Evolutionary conservation across 2,888 invertebrate genomes (phyloP).

Genomic region (Timema podura): DNA sequence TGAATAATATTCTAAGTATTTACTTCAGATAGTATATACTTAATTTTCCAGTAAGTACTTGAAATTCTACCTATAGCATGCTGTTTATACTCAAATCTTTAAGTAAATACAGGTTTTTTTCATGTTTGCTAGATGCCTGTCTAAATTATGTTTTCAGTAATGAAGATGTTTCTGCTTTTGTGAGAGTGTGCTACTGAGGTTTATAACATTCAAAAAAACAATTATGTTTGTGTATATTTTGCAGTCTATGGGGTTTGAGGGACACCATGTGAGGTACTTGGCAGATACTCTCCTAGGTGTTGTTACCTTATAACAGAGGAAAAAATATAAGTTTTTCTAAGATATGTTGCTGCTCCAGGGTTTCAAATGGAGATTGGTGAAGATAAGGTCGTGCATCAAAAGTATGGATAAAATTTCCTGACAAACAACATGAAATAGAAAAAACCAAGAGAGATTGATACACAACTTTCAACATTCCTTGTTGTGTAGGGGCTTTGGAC

Average conservation of each 20-base stretch:
- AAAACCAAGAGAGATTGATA: background rate
- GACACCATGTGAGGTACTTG: background rate
- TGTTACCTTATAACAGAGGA: background rate
- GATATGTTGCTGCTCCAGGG: background rate
- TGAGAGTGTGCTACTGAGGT: background rate
- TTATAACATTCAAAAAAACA: background rate
- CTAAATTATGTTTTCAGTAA: background rate
- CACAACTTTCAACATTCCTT: background rate
- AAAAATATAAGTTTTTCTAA: background rate
- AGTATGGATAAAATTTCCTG: background rate
- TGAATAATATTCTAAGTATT: background rate
- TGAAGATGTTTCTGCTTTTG: background rate
- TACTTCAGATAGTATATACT: background rate
- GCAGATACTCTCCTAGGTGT: background rate
- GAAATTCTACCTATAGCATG: too few relatives aligned
- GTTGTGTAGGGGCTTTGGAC: background rate
- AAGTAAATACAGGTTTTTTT: background rate
- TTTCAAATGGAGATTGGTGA: background rate
- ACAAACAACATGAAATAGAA: slow-evolving; percentile 2
- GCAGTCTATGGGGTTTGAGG: background rate
- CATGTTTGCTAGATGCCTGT: background rate
- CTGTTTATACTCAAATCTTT: too few relatives aligned
- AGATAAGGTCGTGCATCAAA: background rate
- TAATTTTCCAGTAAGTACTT: background rate
- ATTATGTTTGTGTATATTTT: background rate